These are phyloP conservation scores for Pogonus chalceus DNA, from an alignment of 1,140 invertebrate species.

Conservation along the genomic window DNA sequence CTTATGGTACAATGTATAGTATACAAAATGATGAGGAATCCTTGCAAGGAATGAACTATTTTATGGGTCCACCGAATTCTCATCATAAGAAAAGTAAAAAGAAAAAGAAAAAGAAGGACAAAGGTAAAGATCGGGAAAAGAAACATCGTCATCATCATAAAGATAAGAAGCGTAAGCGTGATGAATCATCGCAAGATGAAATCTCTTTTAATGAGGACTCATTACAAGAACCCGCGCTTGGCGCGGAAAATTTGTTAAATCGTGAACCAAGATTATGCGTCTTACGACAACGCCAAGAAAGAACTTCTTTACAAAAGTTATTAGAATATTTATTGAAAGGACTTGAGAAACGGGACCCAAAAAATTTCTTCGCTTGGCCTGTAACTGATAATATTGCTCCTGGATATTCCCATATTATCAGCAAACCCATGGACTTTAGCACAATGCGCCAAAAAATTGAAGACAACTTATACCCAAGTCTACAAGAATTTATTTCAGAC, in stretches of 20 bases:
- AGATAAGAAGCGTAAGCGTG: conserved; percentile 46
- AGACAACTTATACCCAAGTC: conserved; percentile 68
- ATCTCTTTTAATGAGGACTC: conserved; percentile 23
- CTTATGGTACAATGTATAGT: conserved; percentile 8
- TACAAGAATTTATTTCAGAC: conserved; percentile 69
- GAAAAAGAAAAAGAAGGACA: conserved; percentile 67
- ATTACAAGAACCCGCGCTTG: conserved; percentile 13
- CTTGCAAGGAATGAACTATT: conserved; percentile 17
- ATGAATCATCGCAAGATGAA: conserved; percentile 43
- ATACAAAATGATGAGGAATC: conserved; percentile 15
- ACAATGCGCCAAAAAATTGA: conserved; percentile 94
- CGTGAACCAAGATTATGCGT: conserved; percentile 58
- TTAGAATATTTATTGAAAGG: conserved; percentile 75
- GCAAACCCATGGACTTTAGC: conserved; percentile 93
- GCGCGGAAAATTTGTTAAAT: conserved; percentile 29
- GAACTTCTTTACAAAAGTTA: conserved; percentile 66
- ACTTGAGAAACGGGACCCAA: conserved; percentile 83
- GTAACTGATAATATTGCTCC: conserved; percentile 95
- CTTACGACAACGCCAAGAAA: conserved; percentile 60
- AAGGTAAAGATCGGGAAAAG: conserved; percentile 48
- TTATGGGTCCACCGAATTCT: conserved; percentile 21
- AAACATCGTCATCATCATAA: conserved; percentile 67
- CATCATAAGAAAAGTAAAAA: conserved; percentile 52
- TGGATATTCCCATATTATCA: conserved; percentile 87
- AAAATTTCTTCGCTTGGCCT: conserved; percentile 95